Evolutionary conservation across 1,140 invertebrate genomes (phyloP).

Genomic region (Arion vulgaris): DNA sequence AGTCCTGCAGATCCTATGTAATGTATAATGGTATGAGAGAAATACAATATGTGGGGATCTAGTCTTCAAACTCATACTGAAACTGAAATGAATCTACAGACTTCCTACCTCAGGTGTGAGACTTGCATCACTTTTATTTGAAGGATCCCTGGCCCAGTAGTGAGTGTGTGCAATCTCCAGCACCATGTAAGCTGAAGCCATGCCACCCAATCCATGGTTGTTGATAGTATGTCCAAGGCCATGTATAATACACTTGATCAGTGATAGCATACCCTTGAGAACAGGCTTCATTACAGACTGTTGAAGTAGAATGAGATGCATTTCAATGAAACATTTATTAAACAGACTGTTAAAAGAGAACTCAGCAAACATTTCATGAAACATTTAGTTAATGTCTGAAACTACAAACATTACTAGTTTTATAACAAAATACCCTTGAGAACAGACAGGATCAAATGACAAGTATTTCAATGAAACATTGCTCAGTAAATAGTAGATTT

Average conservation of each 20-base stretch:
- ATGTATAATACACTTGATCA: constrained; percentile 88
- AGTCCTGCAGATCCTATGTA: no score
- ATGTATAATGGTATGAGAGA: no score
- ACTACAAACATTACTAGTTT: no score
- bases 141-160: constrained; percentile 91
- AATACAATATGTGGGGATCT: no score
- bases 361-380: no score
- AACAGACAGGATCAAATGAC: no score
- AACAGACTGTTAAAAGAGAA: no score
- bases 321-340: background rate
- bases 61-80: no score
- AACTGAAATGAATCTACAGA: background rate
- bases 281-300: constrained; percentile 76
- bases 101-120: constrained; percentile 58
- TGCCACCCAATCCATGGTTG: constrained; percentile 95
- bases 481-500: no score
- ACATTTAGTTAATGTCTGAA: no score
- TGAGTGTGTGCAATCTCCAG: constrained; percentile 99
- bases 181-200: constrained; percentile 96
- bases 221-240: constrained; percentile 93
- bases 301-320: constrained; percentile 13
- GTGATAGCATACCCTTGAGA: constrained; percentile 97
- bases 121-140: constrained; percentile 67
- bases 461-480: no score
- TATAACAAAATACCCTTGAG: no score